Percentiles rank a stretch among this genome's conserved stretches.
Evolutionary conservation across 2,888 invertebrate genomes (phyloP).

Genomic region (Drepana falcataria): DNA sequence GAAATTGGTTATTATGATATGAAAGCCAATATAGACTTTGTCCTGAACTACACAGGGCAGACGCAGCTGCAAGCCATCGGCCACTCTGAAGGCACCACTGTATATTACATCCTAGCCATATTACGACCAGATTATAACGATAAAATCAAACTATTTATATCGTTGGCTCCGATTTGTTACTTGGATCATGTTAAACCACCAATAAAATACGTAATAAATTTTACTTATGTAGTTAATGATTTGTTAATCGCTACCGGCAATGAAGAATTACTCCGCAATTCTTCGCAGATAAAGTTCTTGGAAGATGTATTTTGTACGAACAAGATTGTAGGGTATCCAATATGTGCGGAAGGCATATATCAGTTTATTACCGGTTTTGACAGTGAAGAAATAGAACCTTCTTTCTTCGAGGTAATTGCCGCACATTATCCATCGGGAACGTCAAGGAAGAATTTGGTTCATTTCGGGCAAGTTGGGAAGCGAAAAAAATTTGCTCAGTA

Average conservation of each 20-base stretch:
- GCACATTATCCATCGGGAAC: constrained; percentile 37
- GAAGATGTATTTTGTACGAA: too few species aligned
- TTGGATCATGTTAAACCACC: constrained; percentile 16
- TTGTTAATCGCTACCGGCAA: too few species aligned
- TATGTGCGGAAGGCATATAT: background rate
- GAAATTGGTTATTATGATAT: constrained; percentile 83
- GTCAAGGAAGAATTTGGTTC: constrained; percentile 37
- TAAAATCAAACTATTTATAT: constrained; percentile 71
- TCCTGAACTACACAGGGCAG: constrained; percentile 54
- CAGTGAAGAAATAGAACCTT: constrained; percentile 27
- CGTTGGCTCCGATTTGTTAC: constrained; percentile 34
- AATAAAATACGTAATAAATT: background rate
- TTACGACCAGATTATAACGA: constrained; percentile 74
- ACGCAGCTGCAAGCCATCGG: constrained; percentile 79
- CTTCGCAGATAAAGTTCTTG: background rate
- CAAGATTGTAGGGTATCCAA: background rate
- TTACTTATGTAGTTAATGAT: background rate
- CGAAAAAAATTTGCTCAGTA: constrained; percentile 31
- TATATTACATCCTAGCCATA: constrained; percentile 70
- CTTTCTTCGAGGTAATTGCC: constrained; percentile 14
- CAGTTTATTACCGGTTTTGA: constrained; percentile 10
- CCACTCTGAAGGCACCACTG: constrained; percentile 80
- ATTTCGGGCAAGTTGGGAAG: constrained; percentile 31
- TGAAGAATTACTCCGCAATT: background rate
- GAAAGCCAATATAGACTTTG: constrained; percentile 72